Conservation (phyloP, 2,888 invertebrate genomes). For the Argyra leucocephala region DNA sequence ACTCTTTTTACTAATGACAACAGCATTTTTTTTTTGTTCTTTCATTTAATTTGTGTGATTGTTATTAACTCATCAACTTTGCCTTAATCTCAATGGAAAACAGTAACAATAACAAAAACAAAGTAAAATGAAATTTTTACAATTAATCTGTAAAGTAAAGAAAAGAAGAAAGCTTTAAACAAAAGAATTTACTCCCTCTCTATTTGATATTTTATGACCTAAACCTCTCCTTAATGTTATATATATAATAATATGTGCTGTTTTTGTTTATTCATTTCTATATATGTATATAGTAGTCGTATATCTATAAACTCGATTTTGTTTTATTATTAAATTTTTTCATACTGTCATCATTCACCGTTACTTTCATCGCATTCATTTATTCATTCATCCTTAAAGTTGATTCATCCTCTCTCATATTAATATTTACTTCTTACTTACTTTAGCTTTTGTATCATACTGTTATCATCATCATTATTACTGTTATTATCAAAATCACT, state of each 20-base stretch:
- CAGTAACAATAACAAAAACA: background rate
- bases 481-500: background rate
- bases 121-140: background rate
- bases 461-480: too few species aligned
- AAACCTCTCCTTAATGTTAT: background rate
- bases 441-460: too few species aligned
- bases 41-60: background rate
- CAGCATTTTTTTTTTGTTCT: background rate
- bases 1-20: background rate
- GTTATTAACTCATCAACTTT: conserved; percentile 6
- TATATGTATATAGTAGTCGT: too few species aligned
- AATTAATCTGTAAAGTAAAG: background rate
- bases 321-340: background rate
- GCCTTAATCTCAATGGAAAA: background rate
- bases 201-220: background rate
- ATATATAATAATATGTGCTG: background rate
- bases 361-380: background rate
- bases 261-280: too few species aligned
- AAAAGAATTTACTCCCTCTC: background rate
- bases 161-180: background rate
- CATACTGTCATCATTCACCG: background rate
- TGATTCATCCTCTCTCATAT: too few species aligned
- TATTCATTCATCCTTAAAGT: background rate
- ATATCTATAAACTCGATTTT: background rate
- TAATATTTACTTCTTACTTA: too few species aligned